These are phyloP conservation scores for Drosophila cardini DNA, from an alignment of 1,140 invertebrate genomes.

Conservation along the genomic window DNA sequence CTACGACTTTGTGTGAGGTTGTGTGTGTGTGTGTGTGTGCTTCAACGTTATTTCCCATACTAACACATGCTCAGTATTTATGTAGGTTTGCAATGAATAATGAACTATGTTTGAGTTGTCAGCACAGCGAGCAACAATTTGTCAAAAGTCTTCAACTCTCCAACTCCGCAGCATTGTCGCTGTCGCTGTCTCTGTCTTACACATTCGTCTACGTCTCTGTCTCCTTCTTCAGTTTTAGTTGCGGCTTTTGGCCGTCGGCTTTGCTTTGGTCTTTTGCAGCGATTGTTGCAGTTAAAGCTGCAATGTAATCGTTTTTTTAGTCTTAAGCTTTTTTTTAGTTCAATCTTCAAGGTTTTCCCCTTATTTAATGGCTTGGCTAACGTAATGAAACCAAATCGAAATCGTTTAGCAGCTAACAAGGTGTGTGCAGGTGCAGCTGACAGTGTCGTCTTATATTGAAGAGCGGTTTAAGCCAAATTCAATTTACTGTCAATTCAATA, in stretches of 20 bases:
- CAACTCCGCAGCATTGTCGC: not conserved
- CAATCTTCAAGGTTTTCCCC: constrained; percentile 8
- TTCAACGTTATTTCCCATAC: constrained; percentile 27
- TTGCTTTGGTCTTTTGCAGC: constrained; percentile 7
- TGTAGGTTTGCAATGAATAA: constrained; percentile 58
- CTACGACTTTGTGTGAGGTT: constrained; percentile 16
- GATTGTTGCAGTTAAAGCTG: constrained; percentile 17
- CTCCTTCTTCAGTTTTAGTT: constrained; percentile 17
- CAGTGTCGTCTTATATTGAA: not conserved
- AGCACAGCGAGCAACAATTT: constrained; percentile 74
- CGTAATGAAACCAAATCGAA: constrained; percentile 2
- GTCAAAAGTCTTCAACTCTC: constrained; percentile 64
- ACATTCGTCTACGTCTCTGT: not conserved
- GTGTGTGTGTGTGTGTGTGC: constrained; percentile 13
- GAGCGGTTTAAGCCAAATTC: constrained; percentile 48
- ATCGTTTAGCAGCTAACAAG: constrained; percentile 7
- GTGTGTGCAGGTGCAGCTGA: constrained; percentile 22
- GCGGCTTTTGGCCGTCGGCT: constrained; percentile 15
- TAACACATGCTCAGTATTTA: constrained; percentile 10
- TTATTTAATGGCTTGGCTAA: not conserved
- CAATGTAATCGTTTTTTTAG: constrained; percentile 8
- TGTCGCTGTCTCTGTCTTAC: constrained; percentile 32
- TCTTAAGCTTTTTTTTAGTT: no score
- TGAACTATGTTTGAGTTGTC: constrained; percentile 73
- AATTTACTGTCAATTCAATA: constrained; percentile 73